phyloP scores from a whole-genome alignment of 2,888 invertebrate genomes.

The Acleris literana region DNA sequence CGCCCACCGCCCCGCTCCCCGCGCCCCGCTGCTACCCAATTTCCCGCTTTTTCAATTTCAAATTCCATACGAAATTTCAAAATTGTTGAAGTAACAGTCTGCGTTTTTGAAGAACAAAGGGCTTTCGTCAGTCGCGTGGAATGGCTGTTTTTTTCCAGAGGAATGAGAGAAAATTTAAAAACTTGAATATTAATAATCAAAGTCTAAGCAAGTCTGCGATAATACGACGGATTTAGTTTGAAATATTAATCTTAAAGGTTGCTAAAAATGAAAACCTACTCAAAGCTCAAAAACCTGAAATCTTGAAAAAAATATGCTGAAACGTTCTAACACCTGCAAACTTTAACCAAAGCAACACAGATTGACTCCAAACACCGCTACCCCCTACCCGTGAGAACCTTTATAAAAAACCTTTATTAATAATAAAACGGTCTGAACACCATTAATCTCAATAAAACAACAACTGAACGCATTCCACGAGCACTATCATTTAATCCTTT shows the following conservation, averaged over 20 bases:
- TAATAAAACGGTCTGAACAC: constrained; percentile 4
- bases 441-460: constrained; percentile 37
- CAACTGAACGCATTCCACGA: constrained; percentile 27
- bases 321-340: background rate
- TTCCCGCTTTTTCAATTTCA: constrained; percentile 63
- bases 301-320: too few species aligned
- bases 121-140: too few species aligned
- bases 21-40: constrained; percentile 49
- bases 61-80: constrained; percentile 69
- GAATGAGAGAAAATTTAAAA: too few species aligned
- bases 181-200: too few species aligned
- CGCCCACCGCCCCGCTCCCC: constrained; percentile 58
- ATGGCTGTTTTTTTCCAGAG: background rate
- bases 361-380: background rate
- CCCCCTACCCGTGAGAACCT: constrained; percentile 4
- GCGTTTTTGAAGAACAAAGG: constrained; percentile 21
- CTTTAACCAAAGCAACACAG: background rate
- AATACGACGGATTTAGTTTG: too few species aligned
- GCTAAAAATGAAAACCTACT: too few species aligned
- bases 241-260: too few species aligned
- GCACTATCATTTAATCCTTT: constrained; percentile 31
- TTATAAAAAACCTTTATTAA: background rate
- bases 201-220: too few species aligned
- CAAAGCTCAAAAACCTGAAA: too few species aligned
- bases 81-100: constrained; percentile 50